These are phyloP conservation scores for Zaprionus lineosus DNA, from an alignment of 2,888 invertebrate genomes.

Conservation along the genomic window DNA sequence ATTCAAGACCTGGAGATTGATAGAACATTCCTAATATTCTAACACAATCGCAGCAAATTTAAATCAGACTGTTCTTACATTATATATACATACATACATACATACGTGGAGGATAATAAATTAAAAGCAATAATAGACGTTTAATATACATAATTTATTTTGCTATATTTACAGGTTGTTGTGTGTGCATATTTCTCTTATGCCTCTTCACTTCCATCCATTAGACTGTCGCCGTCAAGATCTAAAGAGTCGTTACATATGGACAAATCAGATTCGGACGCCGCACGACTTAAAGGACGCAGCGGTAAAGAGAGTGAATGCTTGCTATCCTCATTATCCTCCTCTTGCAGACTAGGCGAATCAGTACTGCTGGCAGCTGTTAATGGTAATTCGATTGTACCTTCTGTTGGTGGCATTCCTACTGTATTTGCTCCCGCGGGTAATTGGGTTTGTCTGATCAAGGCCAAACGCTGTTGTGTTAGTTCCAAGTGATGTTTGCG, in stretches of 20 bases:
- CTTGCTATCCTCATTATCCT: conserved; percentile 77
- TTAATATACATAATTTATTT: conserved; percentile 55
- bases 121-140: background rate
- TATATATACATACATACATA: no score
- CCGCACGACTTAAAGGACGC: conserved; percentile 55
- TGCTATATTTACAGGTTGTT: conserved; percentile 60
- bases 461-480: conserved; percentile 92
- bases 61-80: no score
- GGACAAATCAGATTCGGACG: conserved; percentile 82
- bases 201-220: conserved; percentile 80
- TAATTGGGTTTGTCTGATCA: conserved; percentile 82
- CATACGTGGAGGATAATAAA: no score
- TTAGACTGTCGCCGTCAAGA: conserved; percentile 81
- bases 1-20: no score
- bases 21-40: no score
- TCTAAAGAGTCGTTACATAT: conserved; percentile 82
- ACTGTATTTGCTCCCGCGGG: conserved; percentile 43
- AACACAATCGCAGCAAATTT: no score
- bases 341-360: conserved; percentile 68
- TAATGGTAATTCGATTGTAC: conserved; percentile 34
- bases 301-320: conserved; percentile 63
- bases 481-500: conserved; percentile 96
- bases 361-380: conserved; percentile 45
- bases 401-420: conserved; percentile 16
- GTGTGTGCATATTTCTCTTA: conserved; percentile 41